phyloP scores from a whole-genome alignment of 2,888 invertebrate species.

The Myathropa florea region DNA sequence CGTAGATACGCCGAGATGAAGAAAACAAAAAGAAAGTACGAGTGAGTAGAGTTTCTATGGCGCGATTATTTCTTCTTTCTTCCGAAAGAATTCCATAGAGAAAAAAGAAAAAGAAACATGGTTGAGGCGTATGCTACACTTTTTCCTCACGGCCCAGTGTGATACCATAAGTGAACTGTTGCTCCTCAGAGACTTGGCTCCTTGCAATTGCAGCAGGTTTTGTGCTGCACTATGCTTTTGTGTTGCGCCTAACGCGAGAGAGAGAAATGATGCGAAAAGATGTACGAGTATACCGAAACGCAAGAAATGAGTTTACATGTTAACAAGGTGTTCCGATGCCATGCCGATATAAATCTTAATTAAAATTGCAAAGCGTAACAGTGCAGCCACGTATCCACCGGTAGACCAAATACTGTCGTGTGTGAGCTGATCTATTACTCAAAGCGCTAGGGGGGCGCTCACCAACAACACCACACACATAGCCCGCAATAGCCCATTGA shows the following conservation, averaged over 20 bases:
- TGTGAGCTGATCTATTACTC: slow-evolving; percentile 61
- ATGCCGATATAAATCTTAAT: slow-evolving; percentile 74
- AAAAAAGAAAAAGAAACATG: slow-evolving; percentile 45
- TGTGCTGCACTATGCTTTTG: neutral
- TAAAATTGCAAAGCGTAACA: slow-evolving; percentile 72
- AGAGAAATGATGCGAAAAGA: slow-evolving; percentile 67
- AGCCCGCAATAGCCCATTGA: no score
- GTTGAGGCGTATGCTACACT: slow-evolving; percentile 54
- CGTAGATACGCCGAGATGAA: slow-evolving; percentile 7
- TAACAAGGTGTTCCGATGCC: slow-evolving; percentile 73
- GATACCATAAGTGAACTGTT: slow-evolving; percentile 44
- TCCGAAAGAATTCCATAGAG: slow-evolving; percentile 58
- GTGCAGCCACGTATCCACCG: slow-evolving; percentile 9
- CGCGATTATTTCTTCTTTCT: slow-evolving; percentile 28
- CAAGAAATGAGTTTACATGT: slow-evolving; percentile 72
- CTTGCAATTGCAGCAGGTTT: slow-evolving; percentile 33
- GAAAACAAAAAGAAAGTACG: slow-evolving; percentile 51
- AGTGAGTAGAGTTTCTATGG: neutral
- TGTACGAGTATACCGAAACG: slow-evolving; percentile 49
- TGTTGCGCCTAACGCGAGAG: slow-evolving; percentile 38
- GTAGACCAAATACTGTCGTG: slow-evolving; percentile 46
- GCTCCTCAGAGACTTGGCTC: slow-evolving; percentile 45
- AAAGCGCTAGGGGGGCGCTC: neutral
- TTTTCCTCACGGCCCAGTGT: slow-evolving; percentile 37
- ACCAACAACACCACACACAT: no score